A percentile compares a stretch with the other conserved stretches of the same genome.
phyloP scores from a whole-genome alignment of 2,113 vertebrate genomes.

The Gallinago paraguaiae region DNA sequence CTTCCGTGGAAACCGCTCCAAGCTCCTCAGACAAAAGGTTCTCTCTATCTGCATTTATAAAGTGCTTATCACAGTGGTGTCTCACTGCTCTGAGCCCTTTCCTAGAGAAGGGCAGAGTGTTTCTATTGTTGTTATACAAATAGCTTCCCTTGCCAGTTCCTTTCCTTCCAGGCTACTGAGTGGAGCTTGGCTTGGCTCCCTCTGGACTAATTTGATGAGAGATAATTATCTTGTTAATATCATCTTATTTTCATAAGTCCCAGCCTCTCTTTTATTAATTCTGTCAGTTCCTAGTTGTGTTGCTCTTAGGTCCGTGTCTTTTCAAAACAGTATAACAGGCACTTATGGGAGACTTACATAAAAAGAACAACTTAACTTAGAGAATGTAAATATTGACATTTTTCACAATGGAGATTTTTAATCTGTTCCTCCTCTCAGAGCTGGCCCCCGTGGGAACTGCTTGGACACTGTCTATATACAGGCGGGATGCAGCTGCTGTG shows the following conservation, averaged over 20 bases:
- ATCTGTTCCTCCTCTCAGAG: not conserved
- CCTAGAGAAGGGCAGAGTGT: conserved; percentile 34
- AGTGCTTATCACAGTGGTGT: conserved; percentile 21
- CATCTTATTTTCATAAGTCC: conserved; percentile 66
- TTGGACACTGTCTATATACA: not conserved
- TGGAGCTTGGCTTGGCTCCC: conserved; percentile 55
- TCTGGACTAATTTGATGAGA: conserved; percentile 69
- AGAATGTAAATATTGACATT: conserved; percentile 67
- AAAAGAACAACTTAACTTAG: conserved; percentile 2
- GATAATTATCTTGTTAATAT: conserved; percentile 75
- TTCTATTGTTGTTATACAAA: conserved; percentile 64
- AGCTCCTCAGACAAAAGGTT: conserved; percentile 41
- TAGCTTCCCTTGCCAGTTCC: conserved; percentile 63
- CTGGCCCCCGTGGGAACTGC: not conserved
- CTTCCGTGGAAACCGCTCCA: not conserved
- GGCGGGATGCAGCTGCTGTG: not conserved
- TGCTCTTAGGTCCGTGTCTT: conserved; percentile 53
- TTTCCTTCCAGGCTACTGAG: conserved; percentile 63
- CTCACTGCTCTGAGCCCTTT: conserved; percentile 30
- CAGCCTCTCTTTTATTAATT: conserved; percentile 69
- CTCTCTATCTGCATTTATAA: not conserved
- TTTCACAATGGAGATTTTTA: conserved; percentile 4
- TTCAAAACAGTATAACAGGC: conserved; percentile 43
- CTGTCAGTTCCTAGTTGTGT: conserved; percentile 48
- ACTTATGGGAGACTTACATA: conserved; percentile 1